These are phyloP conservation scores for Echinometra lucunter DNA, from an alignment of 53 echinoderm and acorn worm species.

Conservation along the genomic window DNA sequence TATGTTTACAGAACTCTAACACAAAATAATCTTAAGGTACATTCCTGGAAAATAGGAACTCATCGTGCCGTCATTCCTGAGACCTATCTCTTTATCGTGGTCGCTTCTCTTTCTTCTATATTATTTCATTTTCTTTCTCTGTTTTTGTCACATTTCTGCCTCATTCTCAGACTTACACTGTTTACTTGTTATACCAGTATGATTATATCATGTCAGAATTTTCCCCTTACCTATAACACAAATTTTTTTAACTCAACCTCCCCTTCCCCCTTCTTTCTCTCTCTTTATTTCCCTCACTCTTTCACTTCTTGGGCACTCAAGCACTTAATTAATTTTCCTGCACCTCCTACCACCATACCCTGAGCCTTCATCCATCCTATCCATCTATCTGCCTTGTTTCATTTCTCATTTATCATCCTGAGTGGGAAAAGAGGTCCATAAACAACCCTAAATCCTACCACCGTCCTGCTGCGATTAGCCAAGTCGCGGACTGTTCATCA, in stretches of 20 bases:
- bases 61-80: neutral
- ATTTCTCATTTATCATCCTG: conserved; percentile 19
- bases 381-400: neutral
- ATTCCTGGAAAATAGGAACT: neutral
- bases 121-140: neutral
- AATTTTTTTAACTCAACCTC: neutral
- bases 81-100: neutral
- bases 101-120: neutral
- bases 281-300: neutral
- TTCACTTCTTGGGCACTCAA: neutral
- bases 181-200: no score
- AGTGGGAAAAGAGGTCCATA: conserved; percentile 39
- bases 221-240: neutral
- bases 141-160: no score
- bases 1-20: neutral
- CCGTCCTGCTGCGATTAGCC: neutral
- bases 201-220: neutral
- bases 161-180: neutral
- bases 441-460: conserved; percentile 37
- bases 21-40: neutral
- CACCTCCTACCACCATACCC: conserved; percentile 48
- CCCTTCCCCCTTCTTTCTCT: neutral
- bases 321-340: conserved; percentile 38
- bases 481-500: conserved; percentile 36
- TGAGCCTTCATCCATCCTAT: neutral